phyloP scores from a whole-genome alignment of 2,888 invertebrate genomes.

The Leptinotarsa tumamoca region DNA sequence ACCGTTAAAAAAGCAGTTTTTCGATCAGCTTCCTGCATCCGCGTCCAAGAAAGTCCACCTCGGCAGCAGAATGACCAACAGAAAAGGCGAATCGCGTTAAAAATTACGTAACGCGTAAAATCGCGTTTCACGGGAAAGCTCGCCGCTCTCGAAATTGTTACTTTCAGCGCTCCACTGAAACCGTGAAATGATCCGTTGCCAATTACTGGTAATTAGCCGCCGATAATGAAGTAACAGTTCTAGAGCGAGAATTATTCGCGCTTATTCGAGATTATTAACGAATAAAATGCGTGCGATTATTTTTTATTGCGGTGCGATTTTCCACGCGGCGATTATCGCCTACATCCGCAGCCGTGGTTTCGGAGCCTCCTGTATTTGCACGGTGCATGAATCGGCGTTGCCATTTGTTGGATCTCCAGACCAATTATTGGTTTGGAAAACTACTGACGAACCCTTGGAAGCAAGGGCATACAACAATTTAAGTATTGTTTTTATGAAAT shows the following conservation, averaged over 20 bases:
- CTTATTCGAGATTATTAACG: constrained; percentile 14
- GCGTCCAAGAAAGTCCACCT: not conserved
- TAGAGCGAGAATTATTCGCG: constrained; percentile 7
- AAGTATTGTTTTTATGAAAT: too few relatives aligned
- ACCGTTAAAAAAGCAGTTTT: too few relatives aligned
- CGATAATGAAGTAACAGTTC: constrained; percentile 11
- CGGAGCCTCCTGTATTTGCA: not conserved
- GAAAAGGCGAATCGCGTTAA: not conserved
- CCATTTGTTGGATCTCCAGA: too few relatives aligned
- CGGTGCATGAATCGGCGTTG: not conserved
- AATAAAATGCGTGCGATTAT: constrained; percentile 2
- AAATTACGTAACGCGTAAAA: constrained; percentile 6
- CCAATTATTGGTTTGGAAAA: too few relatives aligned
- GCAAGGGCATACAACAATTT: too few relatives aligned
- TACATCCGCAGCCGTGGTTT: not conserved
- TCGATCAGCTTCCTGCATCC: not conserved
- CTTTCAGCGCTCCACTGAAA: constrained; percentile 8
- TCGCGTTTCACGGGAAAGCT: constrained; percentile 10
- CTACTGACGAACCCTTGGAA: too few relatives aligned
- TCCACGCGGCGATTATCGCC: constrained; percentile 4
- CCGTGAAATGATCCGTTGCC: constrained; percentile 15
- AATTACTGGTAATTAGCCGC: constrained; percentile 4
- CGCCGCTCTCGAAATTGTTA: not conserved
- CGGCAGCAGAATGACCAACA: not conserved
- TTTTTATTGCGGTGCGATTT: constrained; percentile 2